Base-by-base conservation (phyloP, 2,888 invertebrate genomes). In the Salticus scenicus region DNA sequence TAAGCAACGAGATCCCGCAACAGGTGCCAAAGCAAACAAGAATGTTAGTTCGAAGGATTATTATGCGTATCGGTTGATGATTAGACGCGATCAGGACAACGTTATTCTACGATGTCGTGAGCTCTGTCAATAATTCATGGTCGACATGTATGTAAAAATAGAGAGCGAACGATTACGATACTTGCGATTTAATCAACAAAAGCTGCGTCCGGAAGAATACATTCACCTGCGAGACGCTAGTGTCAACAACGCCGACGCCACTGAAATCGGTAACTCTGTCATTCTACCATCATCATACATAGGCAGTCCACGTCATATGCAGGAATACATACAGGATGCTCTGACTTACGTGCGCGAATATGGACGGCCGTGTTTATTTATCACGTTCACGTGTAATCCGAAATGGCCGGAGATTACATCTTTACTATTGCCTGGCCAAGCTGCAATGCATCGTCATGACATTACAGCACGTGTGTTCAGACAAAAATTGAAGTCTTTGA, bases 351-450 rank as follows among this genome's bases (percentile, higher is more conserved):
- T 92, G 4, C 42, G 90, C 47, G 90, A 90, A 84, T 91, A 88
- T 89, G 92, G 92, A 1, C 90, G 90, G 81, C 91, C 92, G 28
- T 90, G 91, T 88, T 88, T 91, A n/a, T 92, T 92, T 88, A 88
- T 92, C 8, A 92, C 92, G n/a, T 90, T 92, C 88, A 92, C 92
- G 0, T 91, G 91, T 85, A 92, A 92, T 89, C 91, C 91, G 1
- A 90, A 90, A 17, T 47, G 91, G 91, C 82, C 74, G 24, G 91
- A 92, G 89, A 91, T 90, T 30, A 17, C 27, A 24, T 82, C 87
- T 24, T 84, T 87, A 33, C 84, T 90, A 0, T 66, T 69, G 12
- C 82, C 51, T 14, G 70, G 82, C 7, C 89, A 89, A 78, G 47
- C 42, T 1, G 78, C 89, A 8, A 64, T 12, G 42, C 10, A 88